Base-by-base conservation (phyloP, 2,113 vertebrate genomes). In the Carassius gibelio region DNA sequence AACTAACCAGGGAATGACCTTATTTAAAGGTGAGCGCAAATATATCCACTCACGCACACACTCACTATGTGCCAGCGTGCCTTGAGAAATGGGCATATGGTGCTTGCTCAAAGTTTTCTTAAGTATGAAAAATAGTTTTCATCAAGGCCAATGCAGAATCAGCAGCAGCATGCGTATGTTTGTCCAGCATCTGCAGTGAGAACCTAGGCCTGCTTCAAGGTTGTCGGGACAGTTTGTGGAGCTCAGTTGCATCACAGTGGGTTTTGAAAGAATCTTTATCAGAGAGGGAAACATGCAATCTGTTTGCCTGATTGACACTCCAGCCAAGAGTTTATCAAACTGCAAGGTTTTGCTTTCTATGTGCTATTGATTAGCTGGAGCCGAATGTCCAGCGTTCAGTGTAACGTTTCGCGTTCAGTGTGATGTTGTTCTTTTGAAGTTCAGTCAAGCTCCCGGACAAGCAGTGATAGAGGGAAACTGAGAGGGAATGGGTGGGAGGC, bases 241-340 rank as follows among this genome's bases (percentile, higher is more conserved):
- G 94, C 95, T 95, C 95, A 94, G 95, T 96, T 96, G 96, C 95
- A 92, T 96, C 96, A 97, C 92, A 93, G 91, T 92, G 78, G 93
- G 88, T 95, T 96, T 96, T 96, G 95, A 96, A 96, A 96, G 93
- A 90, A 90, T 96, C 95, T 96, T 96, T 96, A 96, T 96, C 95
- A 95, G 90, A 89, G 88, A 93, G 95, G 95, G 95, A 96, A 96
- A 95, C 87, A 93, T 94, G 94, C 95, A 95, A 95, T 96, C 95
- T 96, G 94, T 96, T 96, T 96, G 94, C 95, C 94, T 95, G 95
- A 95, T 93, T 95, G 93, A 90, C 94, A 93, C 93, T 93, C 94
- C 90, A 93, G 94, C 94, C 94, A 78, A 86, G 84, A 94, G 94
- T 95, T 96, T 97, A 96, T 96, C 95, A 96, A 94, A 94, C 93